phyloP scores from a whole-genome alignment of 2,888 invertebrate species.

The Crocallis elinguaria region DNA sequence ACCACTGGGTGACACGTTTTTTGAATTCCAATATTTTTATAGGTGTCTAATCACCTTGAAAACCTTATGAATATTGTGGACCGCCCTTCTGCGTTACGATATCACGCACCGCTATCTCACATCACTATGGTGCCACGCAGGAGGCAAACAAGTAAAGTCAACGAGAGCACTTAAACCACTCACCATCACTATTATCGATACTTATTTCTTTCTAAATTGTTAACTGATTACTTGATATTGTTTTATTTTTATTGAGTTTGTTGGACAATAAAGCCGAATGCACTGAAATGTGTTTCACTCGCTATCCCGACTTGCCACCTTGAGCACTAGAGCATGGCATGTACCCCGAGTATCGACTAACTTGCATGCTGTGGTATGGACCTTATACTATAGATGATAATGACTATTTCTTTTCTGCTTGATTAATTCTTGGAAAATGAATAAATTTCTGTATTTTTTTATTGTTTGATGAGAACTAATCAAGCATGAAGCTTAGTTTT shows the following conservation, averaged over 20 bases:
- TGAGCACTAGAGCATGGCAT: slow-evolving; percentile 80
- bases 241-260: slow-evolving; percentile 60
- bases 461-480: slow-evolving; percentile 46
- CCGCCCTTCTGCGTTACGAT: slow-evolving; percentile 54
- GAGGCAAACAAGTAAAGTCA: slow-evolving; percentile 43
- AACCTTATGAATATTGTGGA: slow-evolving; percentile 51
- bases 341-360: slow-evolving; percentile 63
- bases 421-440: slow-evolving; percentile 48
- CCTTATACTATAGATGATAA: slow-evolving; percentile 39
- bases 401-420: slow-evolving; percentile 48
- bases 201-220: slow-evolving; percentile 68
- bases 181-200: slow-evolving; percentile 59
- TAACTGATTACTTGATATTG: slow-evolving; percentile 61
- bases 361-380: slow-evolving; percentile 66
- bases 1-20: slow-evolving; percentile 69
- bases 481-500: slow-evolving; percentile 50
- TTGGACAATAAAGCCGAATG: slow-evolving; percentile 79
- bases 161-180: slow-evolving; percentile 68
- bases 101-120: slow-evolving; percentile 48
- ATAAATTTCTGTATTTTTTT: background rate
- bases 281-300: slow-evolving; percentile 84
- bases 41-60: slow-evolving; percentile 53
- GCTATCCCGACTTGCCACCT: slow-evolving; percentile 71
- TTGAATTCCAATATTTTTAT: slow-evolving; percentile 52
- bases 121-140: slow-evolving; percentile 36